These are phyloP conservation scores for Onthophagus taurus DNA, from an alignment of 1,140 invertebrate genomes.

Conservation along the genomic window DNA sequence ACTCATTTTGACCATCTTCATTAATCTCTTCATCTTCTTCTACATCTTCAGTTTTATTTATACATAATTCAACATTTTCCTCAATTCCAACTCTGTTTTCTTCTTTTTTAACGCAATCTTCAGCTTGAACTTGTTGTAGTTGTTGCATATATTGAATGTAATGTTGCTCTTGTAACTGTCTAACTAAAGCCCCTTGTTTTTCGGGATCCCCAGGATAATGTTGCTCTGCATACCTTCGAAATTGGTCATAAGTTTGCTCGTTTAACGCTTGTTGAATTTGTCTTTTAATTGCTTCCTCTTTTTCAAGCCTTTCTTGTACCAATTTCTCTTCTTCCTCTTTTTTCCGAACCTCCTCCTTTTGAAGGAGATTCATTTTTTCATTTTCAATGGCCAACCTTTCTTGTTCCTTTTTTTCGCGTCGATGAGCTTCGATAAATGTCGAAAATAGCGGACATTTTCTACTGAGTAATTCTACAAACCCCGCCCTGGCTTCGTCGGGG, in stretches of 20 bases:
- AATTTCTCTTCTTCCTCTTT: slow-evolving; percentile 54
- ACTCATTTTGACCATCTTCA: slow-evolving; percentile 37
- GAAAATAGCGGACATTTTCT: slow-evolving; percentile 81
- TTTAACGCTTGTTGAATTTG: slow-evolving; percentile 94
- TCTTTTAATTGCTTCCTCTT: slow-evolving; percentile 54
- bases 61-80: too few relatives aligned
- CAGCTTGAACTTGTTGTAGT: slow-evolving; percentile 43
- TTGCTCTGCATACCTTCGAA: slow-evolving; percentile 86
- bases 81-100: too few relatives aligned
- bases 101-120: slow-evolving; percentile 33
- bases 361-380: slow-evolving; percentile 26
- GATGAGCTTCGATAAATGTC: slow-evolving; percentile 85
- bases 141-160: slow-evolving; percentile 98
- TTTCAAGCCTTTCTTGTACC: slow-evolving; percentile 47
- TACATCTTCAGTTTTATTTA: too few relatives aligned
- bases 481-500: slow-evolving; percentile 78
- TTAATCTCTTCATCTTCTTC: slow-evolving; percentile 23
- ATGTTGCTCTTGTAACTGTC: slow-evolving; percentile 92
- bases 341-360: slow-evolving; percentile 46
- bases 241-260: slow-evolving; percentile 91
- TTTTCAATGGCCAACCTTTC: slow-evolving; percentile 45
- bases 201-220: slow-evolving; percentile 85
- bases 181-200: slow-evolving; percentile 86
- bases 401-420: slow-evolving; percentile 62
- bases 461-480: slow-evolving; percentile 83